These are phyloP conservation scores for Habrosyne pyritoides DNA, from an alignment of 2,888 invertebrate species.

Conservation along the genomic window DNA sequence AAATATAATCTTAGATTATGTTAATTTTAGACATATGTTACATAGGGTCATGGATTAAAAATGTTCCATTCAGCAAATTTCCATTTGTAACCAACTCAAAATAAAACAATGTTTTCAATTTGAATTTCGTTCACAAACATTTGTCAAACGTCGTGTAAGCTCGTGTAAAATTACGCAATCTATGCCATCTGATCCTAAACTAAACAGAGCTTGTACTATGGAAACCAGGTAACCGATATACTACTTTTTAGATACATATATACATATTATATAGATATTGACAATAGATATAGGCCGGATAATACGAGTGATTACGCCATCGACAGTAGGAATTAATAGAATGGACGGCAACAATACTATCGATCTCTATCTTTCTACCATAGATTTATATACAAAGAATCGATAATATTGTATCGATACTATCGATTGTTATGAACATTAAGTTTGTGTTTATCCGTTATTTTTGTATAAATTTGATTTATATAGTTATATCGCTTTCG, in stretches of 20 bases:
- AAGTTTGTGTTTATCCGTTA: background rate
- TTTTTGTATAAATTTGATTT: background rate
- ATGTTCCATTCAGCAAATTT: background rate
- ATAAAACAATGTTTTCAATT: slow-evolving; percentile 6
- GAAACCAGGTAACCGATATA: no score
- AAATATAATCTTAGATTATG: slow-evolving; percentile 21
- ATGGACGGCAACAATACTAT: slow-evolving; percentile 9
- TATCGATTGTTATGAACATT: background rate
- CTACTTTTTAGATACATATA: no score
- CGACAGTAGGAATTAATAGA: background rate
- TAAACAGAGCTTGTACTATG: no score
- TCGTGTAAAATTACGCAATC: background rate
- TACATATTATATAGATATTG: no score
- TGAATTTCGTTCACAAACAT: background rate
- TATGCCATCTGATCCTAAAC: no score
- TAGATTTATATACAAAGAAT: background rate
- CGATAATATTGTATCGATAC: slow-evolving; percentile 7
- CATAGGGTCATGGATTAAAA: slow-evolving; percentile 7
- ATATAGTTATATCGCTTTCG: background rate
- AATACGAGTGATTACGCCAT: background rate
- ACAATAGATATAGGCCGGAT: background rate
- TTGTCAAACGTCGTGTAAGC: background rate
- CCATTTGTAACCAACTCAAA: background rate
- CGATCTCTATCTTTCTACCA: background rate
- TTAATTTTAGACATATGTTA: slow-evolving; percentile 31